A percentile compares a stretch with the other conserved stretches of the same genome.
These are phyloP conservation scores for Lophochroa leadbeateri DNA, from an alignment of 2,113 vertebrate species.

Conservation along the genomic window DNA sequence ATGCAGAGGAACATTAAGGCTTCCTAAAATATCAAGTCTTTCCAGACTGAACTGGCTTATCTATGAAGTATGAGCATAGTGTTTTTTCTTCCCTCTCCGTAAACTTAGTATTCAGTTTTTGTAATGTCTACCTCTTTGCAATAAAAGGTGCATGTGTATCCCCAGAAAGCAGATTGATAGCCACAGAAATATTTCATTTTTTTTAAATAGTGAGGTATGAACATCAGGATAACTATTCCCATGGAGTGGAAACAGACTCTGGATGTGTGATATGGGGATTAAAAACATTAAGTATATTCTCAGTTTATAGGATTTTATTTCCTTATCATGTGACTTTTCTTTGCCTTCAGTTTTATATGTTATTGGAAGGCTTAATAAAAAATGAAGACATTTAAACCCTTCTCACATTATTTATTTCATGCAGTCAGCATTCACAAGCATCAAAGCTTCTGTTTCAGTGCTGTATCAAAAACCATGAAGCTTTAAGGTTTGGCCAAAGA, in stretches of 20 bases:
- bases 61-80: neutral
- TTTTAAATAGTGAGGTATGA: neutral
- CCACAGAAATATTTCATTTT: slow-evolving; percentile 12
- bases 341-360: slow-evolving; percentile 34
- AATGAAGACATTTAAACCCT: neutral
- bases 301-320: neutral
- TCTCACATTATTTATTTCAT: slow-evolving; percentile 21
- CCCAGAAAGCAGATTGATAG: neutral
- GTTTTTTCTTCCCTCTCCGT: neutral
- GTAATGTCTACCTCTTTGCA: neutral
- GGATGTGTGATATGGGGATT: neutral
- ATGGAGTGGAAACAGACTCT: neutral
- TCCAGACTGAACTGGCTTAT: neutral
- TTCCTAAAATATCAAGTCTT: neutral
- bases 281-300: slow-evolving; percentile 9
- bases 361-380: slow-evolving; percentile 39
- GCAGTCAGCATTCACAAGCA: slow-evolving; percentile 20
- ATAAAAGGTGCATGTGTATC: neutral
- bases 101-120: neutral
- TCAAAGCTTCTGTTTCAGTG: slow-evolving; percentile 50
- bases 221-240: neutral
- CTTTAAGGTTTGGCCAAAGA: slow-evolving; percentile 16
- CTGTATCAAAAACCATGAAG: slow-evolving; percentile 39
- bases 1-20: neutral
- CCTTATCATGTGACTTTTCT: slow-evolving; percentile 16